Conservation (phyloP, 2,113 vertebrate species). For the Ptilorrhoa leucosticta region DNA sequence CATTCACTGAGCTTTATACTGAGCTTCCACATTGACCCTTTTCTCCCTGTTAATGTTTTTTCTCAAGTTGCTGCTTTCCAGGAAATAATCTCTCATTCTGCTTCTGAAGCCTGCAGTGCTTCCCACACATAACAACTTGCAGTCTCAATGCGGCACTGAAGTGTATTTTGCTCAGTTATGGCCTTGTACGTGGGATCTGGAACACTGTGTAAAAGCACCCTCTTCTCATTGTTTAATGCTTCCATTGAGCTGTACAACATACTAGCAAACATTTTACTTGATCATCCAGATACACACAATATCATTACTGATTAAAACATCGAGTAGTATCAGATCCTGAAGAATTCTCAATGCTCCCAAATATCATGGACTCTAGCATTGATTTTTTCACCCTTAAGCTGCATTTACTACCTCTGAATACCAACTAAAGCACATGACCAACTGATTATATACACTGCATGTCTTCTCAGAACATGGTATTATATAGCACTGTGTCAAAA, state of each 20-base stretch:
- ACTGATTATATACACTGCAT: neutral
- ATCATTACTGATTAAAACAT: neutral
- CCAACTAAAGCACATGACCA: neutral
- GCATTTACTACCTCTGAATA: neutral
- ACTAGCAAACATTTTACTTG: neutral
- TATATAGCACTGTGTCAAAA: neutral
- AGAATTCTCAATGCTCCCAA: neutral
- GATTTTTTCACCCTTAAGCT: neutral
- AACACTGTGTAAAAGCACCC: neutral
- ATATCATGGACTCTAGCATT: neutral
- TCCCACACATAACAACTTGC: neutral
- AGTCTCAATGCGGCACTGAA: neutral
- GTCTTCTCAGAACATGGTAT: neutral
- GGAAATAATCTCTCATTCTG: neutral
- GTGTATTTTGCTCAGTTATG: neutral
- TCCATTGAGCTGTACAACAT: neutral
- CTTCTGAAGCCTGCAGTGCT: neutral
- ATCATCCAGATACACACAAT: neutral
- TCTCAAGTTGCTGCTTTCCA: neutral
- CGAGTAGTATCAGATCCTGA: neutral
- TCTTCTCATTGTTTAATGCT: neutral
- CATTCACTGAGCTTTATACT: neutral
- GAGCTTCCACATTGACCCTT: neutral
- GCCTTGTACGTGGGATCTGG: neutral
- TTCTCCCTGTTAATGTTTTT: neutral